These are phyloP conservation scores for Euura saliciscinereae DNA, from an alignment of 1,140 invertebrate genomes.

Conservation along the genomic window DNA sequence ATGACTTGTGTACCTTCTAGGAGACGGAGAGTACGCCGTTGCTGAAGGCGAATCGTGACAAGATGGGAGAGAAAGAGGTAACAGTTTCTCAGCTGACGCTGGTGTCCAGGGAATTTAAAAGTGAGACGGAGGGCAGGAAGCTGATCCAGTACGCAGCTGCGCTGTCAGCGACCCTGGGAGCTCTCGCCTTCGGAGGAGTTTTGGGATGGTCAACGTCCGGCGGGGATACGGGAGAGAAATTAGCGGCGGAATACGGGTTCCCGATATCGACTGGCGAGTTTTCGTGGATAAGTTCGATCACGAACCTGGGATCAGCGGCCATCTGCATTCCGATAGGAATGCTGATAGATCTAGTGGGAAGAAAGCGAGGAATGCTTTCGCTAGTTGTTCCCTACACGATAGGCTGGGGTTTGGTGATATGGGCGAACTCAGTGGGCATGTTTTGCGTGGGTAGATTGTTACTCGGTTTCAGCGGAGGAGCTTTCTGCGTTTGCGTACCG, in stretches of 20 bases:
- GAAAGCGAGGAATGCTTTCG: conserved; percentile 75
- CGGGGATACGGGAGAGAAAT: conserved; percentile 54
- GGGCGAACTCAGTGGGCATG: conserved; percentile 68
- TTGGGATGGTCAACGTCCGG: conserved; percentile 82
- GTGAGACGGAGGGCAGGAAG: conserved; percentile 52
- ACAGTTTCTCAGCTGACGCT: conserved; percentile 65
- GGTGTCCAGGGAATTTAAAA: conserved; percentile 48
- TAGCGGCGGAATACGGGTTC: conserved; percentile 63
- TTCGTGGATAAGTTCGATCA: conserved; percentile 75
- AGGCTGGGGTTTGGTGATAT: conserved; percentile 80
- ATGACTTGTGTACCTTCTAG: conserved; percentile 6
- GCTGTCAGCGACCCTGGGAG: conserved; percentile 64
- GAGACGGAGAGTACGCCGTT: conserved; percentile 39
- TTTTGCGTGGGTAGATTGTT: conserved; percentile 77
- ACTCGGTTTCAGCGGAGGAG: conserved; percentile 74
- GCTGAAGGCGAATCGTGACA: conserved; percentile 11
- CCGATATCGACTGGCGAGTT: conserved; percentile 58
- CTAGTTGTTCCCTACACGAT: conserved; percentile 73
- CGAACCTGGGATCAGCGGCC: conserved; percentile 74
- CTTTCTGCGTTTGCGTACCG: conserved; percentile 77
- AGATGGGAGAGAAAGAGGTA: conserved; percentile 42
- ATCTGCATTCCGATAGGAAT: conserved; percentile 76
- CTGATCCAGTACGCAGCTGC: conserved; percentile 74
- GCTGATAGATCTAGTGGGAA: conserved; percentile 75
- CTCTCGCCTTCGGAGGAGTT: conserved; percentile 27